phyloP scores from a whole-genome alignment of 1,140 invertebrate species.

The Leucophenga varia region DNA sequence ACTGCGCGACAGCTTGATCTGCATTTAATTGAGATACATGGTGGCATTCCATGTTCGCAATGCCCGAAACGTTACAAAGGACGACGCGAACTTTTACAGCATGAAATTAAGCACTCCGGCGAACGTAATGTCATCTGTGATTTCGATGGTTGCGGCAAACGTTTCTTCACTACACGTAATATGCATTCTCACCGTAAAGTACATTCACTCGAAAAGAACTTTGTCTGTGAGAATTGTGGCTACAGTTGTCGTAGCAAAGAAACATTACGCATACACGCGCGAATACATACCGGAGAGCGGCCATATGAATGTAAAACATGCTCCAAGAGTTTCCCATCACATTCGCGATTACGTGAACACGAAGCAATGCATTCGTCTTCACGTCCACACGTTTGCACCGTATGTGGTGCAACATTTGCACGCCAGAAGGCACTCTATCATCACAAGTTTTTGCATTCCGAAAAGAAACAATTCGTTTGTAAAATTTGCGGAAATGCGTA shows the following conservation, averaged over 20 bases:
- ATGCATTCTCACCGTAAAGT: slow-evolving; percentile 43
- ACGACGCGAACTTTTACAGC: slow-evolving; percentile 36
- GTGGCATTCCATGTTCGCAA: slow-evolving; percentile 22
- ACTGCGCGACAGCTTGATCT: slow-evolving; percentile 33
- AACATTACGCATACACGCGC: slow-evolving; percentile 79
- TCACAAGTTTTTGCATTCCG: slow-evolving; percentile 45
- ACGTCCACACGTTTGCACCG: slow-evolving; percentile 73
- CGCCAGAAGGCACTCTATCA: slow-evolving; percentile 72
- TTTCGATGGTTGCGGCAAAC: slow-evolving; percentile 38
- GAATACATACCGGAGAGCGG: slow-evolving; percentile 80
- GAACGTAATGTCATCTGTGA: slow-evolving; percentile 38
- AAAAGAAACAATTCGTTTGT: slow-evolving; percentile 46
- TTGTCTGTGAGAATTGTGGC: slow-evolving; percentile 46
- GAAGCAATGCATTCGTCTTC: slow-evolving; percentile 78
- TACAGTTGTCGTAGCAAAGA: slow-evolving; percentile 71
- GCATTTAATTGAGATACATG: slow-evolving; percentile 30
- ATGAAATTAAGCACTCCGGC: slow-evolving; percentile 35
- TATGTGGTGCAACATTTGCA: slow-evolving; percentile 77
- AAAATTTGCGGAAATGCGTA: slow-evolving; percentile 49
- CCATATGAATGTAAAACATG: slow-evolving; percentile 76
- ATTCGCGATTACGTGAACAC: slow-evolving; percentile 42
- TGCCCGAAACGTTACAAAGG: slow-evolving; percentile 39
- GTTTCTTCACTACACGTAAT: slow-evolving; percentile 35
- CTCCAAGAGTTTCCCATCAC: slow-evolving; percentile 75
- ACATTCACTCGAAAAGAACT: slow-evolving; percentile 47